phyloP scores from a whole-genome alignment of 2,888 invertebrate genomes.

The Fragum fragum region DNA sequence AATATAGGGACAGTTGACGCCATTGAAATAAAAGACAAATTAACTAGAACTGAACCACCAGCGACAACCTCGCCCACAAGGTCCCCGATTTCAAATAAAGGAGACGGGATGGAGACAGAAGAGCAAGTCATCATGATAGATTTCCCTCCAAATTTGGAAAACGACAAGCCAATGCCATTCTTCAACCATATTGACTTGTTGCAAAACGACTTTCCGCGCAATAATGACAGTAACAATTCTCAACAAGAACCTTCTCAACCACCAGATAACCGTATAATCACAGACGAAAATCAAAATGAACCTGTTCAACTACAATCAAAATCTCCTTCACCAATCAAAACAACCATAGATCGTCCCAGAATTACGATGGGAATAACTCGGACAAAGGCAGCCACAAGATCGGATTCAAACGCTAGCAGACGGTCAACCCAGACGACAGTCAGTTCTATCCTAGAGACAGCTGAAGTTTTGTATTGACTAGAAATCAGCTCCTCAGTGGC shows the following conservation, averaged over 20 bases:
- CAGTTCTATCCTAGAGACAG: constrained; percentile 16
- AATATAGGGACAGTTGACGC: too few relatives aligned
- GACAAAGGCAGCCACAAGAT: background rate
- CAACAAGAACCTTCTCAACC: background rate
- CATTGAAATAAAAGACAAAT: too few relatives aligned
- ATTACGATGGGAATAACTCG: constrained; percentile 14
- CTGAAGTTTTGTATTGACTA: constrained; percentile 31
- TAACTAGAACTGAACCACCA: too few relatives aligned
- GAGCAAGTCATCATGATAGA: constrained; percentile 57
- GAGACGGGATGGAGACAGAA: background rate
- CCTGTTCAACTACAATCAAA: background rate
- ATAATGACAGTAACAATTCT: background rate
- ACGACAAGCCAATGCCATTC: constrained; percentile 21
- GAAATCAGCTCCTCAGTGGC: too few relatives aligned
- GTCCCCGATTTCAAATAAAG: background rate
- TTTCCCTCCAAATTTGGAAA: constrained; percentile 53
- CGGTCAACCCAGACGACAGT: constrained; percentile 19
- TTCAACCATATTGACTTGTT: background rate
- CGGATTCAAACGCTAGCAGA: constrained; percentile 21
- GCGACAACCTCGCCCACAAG: too few relatives aligned
- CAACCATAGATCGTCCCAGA: constrained; percentile 10
- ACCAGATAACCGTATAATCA: too few relatives aligned
- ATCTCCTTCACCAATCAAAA: background rate
- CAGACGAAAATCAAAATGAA: background rate
- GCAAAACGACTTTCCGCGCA: background rate